Conservation (phyloP, 2,888 invertebrate genomes). For the Creontiades dilutus region DNA sequence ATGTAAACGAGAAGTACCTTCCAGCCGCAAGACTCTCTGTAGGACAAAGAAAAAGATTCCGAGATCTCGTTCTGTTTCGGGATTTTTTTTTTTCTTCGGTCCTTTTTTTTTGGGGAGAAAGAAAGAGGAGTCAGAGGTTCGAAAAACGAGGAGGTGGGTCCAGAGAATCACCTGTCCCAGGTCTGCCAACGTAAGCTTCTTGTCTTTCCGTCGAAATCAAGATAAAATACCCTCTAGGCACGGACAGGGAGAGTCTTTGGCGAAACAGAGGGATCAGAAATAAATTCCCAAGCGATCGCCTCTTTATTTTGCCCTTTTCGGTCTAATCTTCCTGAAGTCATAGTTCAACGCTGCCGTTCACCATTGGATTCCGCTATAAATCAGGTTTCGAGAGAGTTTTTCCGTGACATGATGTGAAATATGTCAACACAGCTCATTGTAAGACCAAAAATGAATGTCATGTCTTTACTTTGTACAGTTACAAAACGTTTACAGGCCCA, state of each 20-base stretch:
- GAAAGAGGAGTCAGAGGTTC: conserved; percentile 1
- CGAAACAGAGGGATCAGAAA: conserved; percentile 28
- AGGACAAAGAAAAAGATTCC: background rate
- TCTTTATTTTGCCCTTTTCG: background rate
- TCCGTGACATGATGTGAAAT: no score
- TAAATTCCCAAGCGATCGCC: background rate
- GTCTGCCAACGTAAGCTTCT: conserved; percentile 42
- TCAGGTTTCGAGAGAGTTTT: no score
- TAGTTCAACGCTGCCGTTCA: no score
- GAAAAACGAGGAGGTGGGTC: background rate
- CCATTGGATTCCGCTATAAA: no score
- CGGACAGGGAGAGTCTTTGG: conserved; percentile 23
- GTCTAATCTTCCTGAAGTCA: no score
- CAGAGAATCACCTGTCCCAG: conserved; percentile 14
- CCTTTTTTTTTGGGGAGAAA: background rate
- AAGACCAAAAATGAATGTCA: no score
- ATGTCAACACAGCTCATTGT: no score
- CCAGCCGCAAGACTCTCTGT: background rate
- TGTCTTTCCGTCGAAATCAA: conserved; percentile 3
- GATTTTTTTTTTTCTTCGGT: background rate
- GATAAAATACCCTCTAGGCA: background rate
- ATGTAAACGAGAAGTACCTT: background rate
- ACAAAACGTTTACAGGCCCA: no score
- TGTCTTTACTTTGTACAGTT: no score
- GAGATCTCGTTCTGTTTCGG: no score